Percentiles rank a stretch among this genome's conserved stretches.
These are phyloP conservation scores for Drosophila tropicalis DNA, from an alignment of 1,140 invertebrate species.

Conservation along the genomic window DNA sequence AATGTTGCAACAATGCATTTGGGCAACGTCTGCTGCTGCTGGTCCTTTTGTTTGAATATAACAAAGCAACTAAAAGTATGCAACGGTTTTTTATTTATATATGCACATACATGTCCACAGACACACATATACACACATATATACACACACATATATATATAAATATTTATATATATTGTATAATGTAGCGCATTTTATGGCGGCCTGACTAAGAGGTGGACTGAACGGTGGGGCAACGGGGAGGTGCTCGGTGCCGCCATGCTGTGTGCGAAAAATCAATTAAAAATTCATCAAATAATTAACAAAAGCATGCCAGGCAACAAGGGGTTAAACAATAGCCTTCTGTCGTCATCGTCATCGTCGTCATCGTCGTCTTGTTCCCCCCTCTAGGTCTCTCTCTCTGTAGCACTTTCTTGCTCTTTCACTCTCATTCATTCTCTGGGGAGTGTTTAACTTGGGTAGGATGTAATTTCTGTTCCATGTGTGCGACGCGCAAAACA, in stretches of 20 bases:
- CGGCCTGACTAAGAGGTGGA: conserved; percentile 19
- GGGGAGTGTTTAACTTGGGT: conserved; percentile 76
- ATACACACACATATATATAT: neutral
- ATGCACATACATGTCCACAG: neutral
- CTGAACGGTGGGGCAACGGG: neutral
- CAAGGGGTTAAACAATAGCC: conserved; percentile 76
- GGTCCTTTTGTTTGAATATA: conserved; percentile 76
- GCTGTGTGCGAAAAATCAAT: conserved; percentile 82
- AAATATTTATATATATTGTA: conserved; percentile 21
- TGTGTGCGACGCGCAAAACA: conserved; percentile 77
- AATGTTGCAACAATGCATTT: conserved; percentile 81
- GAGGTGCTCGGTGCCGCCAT: conserved; percentile 47
- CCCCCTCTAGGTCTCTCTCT: conserved; percentile 24
- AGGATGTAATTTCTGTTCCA: conserved; percentile 62
- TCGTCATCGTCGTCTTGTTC: conserved; percentile 13
- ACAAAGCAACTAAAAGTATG: conserved; percentile 80
- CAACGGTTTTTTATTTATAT: conserved; percentile 57
- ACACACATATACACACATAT: neutral
- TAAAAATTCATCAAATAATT: conserved; percentile 83
- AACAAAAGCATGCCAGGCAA: conserved; percentile 76
- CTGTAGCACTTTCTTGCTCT: conserved; percentile 19
- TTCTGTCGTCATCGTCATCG: conserved; percentile 23
- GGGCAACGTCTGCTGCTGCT: conserved; percentile 42
- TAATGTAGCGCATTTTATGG: conserved; percentile 56
- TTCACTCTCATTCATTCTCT: conserved; percentile 28